Conservation (phyloP, 2,113 vertebrate species). For the Nicator chloris region DNA sequence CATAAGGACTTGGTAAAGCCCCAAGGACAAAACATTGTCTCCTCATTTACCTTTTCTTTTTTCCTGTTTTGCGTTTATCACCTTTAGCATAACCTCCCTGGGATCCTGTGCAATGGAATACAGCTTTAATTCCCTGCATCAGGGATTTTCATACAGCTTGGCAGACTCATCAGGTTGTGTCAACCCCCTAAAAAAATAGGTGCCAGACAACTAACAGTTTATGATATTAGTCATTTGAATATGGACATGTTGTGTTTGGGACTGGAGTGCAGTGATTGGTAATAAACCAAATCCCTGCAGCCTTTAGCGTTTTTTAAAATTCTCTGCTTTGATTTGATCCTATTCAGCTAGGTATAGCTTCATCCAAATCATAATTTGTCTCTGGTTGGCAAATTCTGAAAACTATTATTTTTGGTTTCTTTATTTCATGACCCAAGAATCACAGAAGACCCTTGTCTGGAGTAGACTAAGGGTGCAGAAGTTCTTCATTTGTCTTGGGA, state of each 20-base stretch:
- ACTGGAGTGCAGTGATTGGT: background rate
- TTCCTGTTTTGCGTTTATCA: background rate
- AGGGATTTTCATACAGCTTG: constrained; percentile 35
- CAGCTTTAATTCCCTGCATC: background rate
- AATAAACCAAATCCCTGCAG: background rate
- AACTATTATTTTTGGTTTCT: background rate
- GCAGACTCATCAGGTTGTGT: constrained; percentile 5
- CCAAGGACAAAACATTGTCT: background rate
- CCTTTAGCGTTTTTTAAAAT: background rate
- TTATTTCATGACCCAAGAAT: background rate
- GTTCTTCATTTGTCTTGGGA: background rate
- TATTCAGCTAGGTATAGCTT: constrained; percentile 21
- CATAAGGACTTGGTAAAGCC: background rate
- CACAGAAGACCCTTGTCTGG: background rate
- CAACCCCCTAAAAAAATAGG: constrained; percentile 14
- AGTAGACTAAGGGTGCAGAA: background rate
- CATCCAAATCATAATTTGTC: constrained; percentile 30
- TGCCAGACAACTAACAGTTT: constrained; percentile 48
- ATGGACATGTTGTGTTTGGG: background rate
- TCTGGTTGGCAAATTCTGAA: background rate
- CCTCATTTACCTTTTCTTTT: background rate
- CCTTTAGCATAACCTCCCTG: background rate
- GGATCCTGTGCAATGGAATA: background rate
- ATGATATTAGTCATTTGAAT: constrained; percentile 37
- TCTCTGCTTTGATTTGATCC: constrained; percentile 20